These are phyloP conservation scores for Brachionus manjavacas DNA, from an alignment of 1,140 invertebrate species.

Conservation along the genomic window DNA sequence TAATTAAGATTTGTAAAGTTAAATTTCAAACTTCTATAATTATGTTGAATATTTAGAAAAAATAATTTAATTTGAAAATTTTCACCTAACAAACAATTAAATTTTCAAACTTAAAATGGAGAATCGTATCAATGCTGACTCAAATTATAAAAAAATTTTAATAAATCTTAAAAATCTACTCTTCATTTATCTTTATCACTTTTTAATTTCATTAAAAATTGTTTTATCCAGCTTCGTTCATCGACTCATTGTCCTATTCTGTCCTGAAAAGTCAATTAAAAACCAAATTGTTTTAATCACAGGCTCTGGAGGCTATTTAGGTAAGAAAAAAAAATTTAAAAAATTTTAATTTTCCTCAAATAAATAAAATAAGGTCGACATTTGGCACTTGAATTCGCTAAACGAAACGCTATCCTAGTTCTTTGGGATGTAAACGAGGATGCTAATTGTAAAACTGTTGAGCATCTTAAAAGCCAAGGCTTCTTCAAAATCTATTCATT, in stretches of 20 bases:
- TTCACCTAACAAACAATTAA: too few species aligned
- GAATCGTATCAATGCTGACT: background rate
- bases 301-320: constrained; percentile 40
- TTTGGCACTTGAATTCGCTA: constrained; percentile 19
- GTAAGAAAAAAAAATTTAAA: background rate
- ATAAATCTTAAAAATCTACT: background rate
- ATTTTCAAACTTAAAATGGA: too few species aligned
- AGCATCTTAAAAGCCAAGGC: background rate
- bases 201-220: background rate
- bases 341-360: background rate
- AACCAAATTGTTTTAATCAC: constrained; percentile 30
- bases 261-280: background rate
- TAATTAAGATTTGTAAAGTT: too few species aligned
- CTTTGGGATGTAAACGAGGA: constrained; percentile 37
- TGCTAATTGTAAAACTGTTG: background rate
- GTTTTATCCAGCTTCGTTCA: background rate
- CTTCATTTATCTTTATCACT: background rate
- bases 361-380: background rate
- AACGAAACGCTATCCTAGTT: background rate
- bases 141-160: background rate
- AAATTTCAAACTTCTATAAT: too few species aligned
- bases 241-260: background rate
- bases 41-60: too few species aligned
- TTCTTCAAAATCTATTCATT: background rate
- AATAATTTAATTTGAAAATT: too few species aligned